These are phyloP conservation scores for Heliconius aoede DNA, from an alignment of 2,888 invertebrate genomes.

Conservation along the genomic window DNA sequence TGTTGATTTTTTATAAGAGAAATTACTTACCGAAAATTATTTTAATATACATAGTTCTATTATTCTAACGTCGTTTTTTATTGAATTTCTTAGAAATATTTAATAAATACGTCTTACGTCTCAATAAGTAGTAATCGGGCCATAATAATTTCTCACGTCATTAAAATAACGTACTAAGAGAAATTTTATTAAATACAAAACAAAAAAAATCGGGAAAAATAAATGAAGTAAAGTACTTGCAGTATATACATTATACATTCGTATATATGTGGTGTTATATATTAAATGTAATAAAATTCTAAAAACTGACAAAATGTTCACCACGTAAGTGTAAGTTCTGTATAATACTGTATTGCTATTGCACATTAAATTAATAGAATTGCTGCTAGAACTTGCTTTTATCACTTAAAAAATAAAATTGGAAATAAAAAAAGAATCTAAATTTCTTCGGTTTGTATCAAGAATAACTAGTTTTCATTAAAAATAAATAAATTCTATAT, in stretches of 20 bases:
- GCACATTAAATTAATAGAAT: background rate
- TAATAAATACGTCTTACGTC: background rate
- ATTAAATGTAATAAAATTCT: background rate
- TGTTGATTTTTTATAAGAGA: background rate
- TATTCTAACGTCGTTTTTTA: background rate
- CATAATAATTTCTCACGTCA: conserved; percentile 5
- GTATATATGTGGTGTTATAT: background rate
- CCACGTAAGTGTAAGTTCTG: background rate
- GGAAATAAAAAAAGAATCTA: background rate
- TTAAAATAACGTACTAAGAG: conserved; percentile 3
- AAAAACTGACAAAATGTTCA: background rate
- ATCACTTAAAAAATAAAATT: background rate
- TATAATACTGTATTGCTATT: no score
- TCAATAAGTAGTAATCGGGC: background rate
- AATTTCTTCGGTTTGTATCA: no score
- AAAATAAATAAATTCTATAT: no score
- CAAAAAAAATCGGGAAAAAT: background rate
- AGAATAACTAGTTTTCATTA: no score
- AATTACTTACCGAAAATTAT: background rate
- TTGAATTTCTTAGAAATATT: background rate
- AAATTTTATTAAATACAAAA: conserved; percentile 4
- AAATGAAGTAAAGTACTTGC: background rate
- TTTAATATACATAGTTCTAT: background rate
- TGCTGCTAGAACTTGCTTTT: background rate
- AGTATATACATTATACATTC: background rate